Evolutionary conservation across 2,888 invertebrate genomes (phyloP).

Genomic region (Platycheirus albimanus): DNA sequence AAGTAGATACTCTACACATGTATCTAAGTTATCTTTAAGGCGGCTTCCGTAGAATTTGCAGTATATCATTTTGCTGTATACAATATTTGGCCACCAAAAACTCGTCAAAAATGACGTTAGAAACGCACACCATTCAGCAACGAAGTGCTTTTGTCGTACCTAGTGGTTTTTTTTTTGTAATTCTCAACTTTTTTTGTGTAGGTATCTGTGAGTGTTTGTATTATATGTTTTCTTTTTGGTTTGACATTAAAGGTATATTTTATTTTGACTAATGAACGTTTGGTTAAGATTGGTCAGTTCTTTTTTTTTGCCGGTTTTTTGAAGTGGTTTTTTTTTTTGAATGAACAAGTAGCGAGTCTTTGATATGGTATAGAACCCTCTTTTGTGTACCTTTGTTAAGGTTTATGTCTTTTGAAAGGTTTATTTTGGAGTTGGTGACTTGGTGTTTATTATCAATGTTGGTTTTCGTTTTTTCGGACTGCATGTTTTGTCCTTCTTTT

Average conservation of each 20-base stretch:
- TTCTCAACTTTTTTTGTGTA: not conserved
- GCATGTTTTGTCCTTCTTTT: too few species aligned
- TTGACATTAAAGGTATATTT: constrained; percentile 56
- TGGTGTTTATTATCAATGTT: too few species aligned
- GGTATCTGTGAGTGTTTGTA: constrained; percentile 14
- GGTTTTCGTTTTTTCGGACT: too few species aligned
- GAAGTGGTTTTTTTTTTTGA: not conserved
- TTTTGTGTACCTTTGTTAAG: too few species aligned
- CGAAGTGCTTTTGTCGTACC: not conserved
- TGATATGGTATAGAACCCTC: not conserved
- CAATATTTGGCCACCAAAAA: not conserved
- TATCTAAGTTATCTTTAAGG: not conserved
- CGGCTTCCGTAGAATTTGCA: constrained; percentile 38
- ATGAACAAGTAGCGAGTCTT: not conserved
- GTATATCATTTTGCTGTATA: not conserved
- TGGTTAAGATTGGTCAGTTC: constrained; percentile 80
- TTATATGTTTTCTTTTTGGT: constrained; percentile 24
- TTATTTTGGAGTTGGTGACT: too few species aligned
- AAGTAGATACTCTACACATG: not conserved
- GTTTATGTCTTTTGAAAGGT: too few species aligned
- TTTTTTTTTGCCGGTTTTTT: constrained; percentile 58
- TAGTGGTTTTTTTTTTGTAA: too few species aligned
- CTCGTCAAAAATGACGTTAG: constrained; percentile 60
- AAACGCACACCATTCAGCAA: constrained; percentile 54
- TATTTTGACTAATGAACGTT: constrained; percentile 75